Conservation (phyloP, 64 coral and sea anemone species). For the Cladopsammia gracilis region DNA sequence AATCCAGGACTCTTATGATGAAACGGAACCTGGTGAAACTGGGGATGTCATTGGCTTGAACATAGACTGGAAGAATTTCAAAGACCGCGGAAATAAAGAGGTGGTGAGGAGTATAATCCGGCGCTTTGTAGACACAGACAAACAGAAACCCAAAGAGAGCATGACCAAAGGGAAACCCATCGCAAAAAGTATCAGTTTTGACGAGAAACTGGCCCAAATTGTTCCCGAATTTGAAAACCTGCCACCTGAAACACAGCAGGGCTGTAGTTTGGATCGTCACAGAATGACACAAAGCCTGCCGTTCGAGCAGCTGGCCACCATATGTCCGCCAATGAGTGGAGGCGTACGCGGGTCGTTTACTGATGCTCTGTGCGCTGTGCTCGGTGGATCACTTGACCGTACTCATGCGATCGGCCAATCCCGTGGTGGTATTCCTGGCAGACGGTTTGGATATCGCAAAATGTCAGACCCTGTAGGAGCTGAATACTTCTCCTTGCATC, state of each 20-base stretch:
- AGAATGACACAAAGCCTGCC: constrained; percentile 26
- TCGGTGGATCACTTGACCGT: neutral
- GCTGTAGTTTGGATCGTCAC: constrained; percentile 22
- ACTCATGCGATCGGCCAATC: neutral
- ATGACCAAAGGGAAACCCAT: neutral
- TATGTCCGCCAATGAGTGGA: neutral
- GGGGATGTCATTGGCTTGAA: neutral
- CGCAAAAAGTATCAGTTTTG: constrained; percentile 40
- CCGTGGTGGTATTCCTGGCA: neutral
- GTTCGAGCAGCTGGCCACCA: neutral
- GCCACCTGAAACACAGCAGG: constrained; percentile 14
- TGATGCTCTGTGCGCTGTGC: neutral
- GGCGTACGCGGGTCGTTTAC: neutral
- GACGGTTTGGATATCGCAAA: neutral
- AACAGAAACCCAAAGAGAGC: neutral
- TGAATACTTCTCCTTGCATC: neutral
- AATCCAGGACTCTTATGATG: neutral
- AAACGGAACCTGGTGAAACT: neutral
- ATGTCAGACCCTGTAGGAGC: constrained; percentile 2
- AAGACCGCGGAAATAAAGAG: constrained; percentile 9
- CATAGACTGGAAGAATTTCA: neutral
- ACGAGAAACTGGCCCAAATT: neutral
- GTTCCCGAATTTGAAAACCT: constrained; percentile 21
- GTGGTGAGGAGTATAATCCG: constrained; percentile 22
- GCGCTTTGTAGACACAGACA: neutral